Conservation (phyloP, 2,113 vertebrate genomes). For the Microtus pennsylvanicus region DNA sequence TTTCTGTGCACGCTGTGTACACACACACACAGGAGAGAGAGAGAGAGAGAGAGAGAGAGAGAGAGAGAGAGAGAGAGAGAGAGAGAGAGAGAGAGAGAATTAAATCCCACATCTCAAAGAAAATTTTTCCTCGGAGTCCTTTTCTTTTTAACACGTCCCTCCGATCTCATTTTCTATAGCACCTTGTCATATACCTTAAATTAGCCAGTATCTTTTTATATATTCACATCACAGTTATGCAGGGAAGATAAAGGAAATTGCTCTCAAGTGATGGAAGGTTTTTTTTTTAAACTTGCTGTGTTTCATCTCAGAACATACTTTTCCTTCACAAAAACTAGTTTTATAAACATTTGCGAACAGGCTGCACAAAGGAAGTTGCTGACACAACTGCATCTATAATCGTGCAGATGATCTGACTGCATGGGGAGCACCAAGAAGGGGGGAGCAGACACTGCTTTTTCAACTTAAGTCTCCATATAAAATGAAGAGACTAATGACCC, state of each 20-base stretch:
- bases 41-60: too few relatives aligned
- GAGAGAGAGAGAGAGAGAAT: too few relatives aligned
- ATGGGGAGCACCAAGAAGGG: conserved; percentile 44
- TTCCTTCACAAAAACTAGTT: conserved; percentile 65
- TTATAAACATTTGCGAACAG: conserved; percentile 75
- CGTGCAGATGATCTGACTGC: conserved; percentile 64
- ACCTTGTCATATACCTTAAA: conserved; percentile 69
- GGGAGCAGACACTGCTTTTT: conserved; percentile 63
- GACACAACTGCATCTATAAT: conserved; percentile 76
- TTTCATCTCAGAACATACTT: conserved; percentile 72
- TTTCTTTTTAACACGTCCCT: not conserved
- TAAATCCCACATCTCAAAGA: conserved; percentile 23
- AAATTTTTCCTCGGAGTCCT: conserved; percentile 45
- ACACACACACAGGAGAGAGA: not conserved
- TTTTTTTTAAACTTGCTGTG: conserved; percentile 72
- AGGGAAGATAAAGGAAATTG: conserved; percentile 80
- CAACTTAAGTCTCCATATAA: conserved; percentile 16
- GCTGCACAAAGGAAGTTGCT: conserved; percentile 71
- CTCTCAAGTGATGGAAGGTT: conserved; percentile 71
- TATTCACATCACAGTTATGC: conserved; percentile 75
- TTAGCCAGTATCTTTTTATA: conserved; percentile 76
- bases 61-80: too few relatives aligned
- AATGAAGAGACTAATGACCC: conserved; percentile 27
- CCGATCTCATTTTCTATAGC: conserved; percentile 51
- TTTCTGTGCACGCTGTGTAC: not conserved